These are phyloP conservation scores for Mormyrops boulengeri DNA, from an alignment of 2,797 vertebrate genomes.

Conservation along the genomic window DNA sequence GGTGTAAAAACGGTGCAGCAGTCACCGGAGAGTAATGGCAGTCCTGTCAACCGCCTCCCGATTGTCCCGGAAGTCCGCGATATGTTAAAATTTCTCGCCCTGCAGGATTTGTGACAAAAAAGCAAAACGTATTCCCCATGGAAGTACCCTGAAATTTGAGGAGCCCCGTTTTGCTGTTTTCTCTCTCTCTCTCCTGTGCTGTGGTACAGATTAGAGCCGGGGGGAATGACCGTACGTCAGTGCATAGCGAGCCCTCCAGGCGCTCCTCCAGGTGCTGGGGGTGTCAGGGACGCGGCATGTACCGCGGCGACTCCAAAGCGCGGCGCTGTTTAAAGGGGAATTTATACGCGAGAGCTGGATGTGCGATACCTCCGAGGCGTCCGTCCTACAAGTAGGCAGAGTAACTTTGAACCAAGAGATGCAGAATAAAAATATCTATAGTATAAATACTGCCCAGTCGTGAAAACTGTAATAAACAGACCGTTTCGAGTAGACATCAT, in stretches of 20 bases:
- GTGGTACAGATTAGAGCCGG: constrained; percentile 28
- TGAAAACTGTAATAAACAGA: neutral
- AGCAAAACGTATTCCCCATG: neutral
- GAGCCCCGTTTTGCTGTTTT: neutral
- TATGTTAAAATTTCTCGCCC: constrained; percentile 21
- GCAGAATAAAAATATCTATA: neutral
- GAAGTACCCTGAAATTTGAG: neutral
- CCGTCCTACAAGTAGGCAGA: neutral
- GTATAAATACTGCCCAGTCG: neutral
- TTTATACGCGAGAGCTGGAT: neutral
- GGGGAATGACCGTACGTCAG: constrained; percentile 52
- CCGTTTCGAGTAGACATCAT: neutral
- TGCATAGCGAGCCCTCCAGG: constrained; percentile 32
- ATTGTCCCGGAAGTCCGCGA: constrained; percentile 52
- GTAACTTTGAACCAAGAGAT: neutral
- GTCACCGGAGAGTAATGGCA: constrained; percentile 70
- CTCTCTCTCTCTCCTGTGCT: neutral
- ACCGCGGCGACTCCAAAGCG: constrained; percentile 43
- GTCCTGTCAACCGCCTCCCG: constrained; percentile 61
- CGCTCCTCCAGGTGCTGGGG: constrained; percentile 40
- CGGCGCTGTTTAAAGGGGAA: constrained; percentile 29
- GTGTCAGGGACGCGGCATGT: constrained; percentile 43
- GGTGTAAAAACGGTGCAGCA: constrained; percentile 74
- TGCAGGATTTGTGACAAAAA: neutral
- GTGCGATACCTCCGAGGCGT: neutral